These are phyloP conservation scores for Salvelinus alpinus DNA, from an alignment of 2,113 vertebrate species.

Conservation along the genomic window DNA sequence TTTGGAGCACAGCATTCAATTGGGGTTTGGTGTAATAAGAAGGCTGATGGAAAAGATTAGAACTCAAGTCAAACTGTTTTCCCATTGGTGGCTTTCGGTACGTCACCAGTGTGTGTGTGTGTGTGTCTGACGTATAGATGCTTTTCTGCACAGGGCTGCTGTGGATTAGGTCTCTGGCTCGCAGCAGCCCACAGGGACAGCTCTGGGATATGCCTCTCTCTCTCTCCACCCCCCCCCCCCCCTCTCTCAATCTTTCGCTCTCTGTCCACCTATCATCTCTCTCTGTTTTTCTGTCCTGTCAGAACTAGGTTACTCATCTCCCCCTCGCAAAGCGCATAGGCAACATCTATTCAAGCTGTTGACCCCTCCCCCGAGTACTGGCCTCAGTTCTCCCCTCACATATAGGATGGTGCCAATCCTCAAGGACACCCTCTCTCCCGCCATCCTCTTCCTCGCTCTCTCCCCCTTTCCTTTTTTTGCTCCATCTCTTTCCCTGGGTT, in stretches of 20 bases:
- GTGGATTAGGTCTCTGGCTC: not conserved
- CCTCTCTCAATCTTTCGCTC: not conserved
- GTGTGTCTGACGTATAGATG: not conserved
- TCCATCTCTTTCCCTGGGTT: not conserved
- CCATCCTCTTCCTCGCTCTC: not conserved
- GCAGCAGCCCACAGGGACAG: not conserved
- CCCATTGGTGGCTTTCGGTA: too few relatives aligned
- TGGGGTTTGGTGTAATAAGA: not conserved
- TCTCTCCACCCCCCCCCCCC: too few relatives aligned
- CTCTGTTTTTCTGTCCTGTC: slow-evolving; percentile 1
- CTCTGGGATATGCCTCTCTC: not conserved
- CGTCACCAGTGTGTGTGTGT: not conserved
- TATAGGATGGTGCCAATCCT: not conserved
- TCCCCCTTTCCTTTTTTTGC: not conserved
- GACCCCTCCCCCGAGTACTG: not conserved
- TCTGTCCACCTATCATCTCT: not conserved
- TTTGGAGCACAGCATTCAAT: not conserved
- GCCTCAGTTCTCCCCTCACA: not conserved
- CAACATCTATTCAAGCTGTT: not conserved
- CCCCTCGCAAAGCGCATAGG: not conserved
- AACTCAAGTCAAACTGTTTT: too few relatives aligned
- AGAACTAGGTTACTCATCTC: not conserved
- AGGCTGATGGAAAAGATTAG: not conserved
- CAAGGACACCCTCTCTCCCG: not conserved
- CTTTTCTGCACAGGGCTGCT: not conserved